Evolutionary conservation across 2,797 vertebrate species (phyloP), one percentile per base, ranked within the genome.

Genomic region (Varecia variegata): DNA sequence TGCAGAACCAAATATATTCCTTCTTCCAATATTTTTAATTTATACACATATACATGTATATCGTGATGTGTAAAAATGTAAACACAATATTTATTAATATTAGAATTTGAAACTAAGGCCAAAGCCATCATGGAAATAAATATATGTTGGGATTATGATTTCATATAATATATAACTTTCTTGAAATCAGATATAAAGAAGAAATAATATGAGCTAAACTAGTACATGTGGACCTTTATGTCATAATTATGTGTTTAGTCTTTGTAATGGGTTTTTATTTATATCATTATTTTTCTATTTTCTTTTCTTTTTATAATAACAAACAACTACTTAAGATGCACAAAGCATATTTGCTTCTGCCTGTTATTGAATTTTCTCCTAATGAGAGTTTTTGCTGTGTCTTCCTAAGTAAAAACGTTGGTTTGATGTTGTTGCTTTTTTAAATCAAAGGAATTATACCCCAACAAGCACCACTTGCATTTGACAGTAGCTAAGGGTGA

Each of bases 401-500:
- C 84, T 97, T 18, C 60, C 54, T 52, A 92, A 97, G 73, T 95
- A 95, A 76, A 96, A 96, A 35, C 17, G 60, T 71, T 96, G 86
- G 87, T 71, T 68, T 96, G 92, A 93, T 92, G n/a, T 92, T 94
- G 17, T 86, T 35, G 1, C 81, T 94, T 98, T 96, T 85, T 97
- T 70, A 77, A 96, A 79, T 65, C 38, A 86, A 93, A 94, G 96
- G 43, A 95, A 71, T 98, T 96, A 40, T 91, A 97, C 85, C 87
- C 7, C 30, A 94, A 65, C 80, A 86, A 58, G 94, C 54, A 38
- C 18, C 89, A 60, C 67, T 86, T 97, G 84, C 54, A 81, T 93
- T 88, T 98, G 87, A 91, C 47, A 90, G 65, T 96, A 97, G 97
- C 93, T 94, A 79, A 71, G 84, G 84, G 77, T 96, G 91, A 92